phyloP scores from a whole-genome alignment of 2,888 invertebrate genomes.

The Drosophila histrio region DNA sequence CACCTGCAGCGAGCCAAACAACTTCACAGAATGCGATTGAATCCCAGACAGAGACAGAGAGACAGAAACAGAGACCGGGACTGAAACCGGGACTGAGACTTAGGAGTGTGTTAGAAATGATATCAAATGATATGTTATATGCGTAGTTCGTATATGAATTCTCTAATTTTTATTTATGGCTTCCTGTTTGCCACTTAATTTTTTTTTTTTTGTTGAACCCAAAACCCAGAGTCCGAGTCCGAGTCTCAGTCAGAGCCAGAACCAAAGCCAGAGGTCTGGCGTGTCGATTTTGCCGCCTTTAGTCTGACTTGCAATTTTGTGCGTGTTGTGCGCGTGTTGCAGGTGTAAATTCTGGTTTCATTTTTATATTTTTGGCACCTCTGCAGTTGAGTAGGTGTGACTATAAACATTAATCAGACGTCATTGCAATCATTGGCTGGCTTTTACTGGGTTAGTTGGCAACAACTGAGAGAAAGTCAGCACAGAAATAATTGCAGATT shows the following conservation, averaged over 20 bases:
- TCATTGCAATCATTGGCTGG: constrained; percentile 28
- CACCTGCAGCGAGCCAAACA: constrained; percentile 61
- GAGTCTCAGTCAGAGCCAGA: background rate
- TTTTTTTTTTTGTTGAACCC: constrained; percentile 4
- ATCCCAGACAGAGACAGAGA: constrained; percentile 1
- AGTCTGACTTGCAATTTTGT: constrained; percentile 68
- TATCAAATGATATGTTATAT: constrained; percentile 74
- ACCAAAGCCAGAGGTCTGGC: background rate
- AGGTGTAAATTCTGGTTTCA: constrained; percentile 63
- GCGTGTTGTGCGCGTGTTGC: constrained; percentile 53
- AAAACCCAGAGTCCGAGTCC: background rate
- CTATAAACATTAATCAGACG: constrained; percentile 72
- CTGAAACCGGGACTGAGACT: constrained; percentile 3
- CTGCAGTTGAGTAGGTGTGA: constrained; percentile 65
- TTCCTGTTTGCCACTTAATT: constrained; percentile 62
- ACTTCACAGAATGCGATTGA: constrained; percentile 6
- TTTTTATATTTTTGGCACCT: constrained; percentile 67
- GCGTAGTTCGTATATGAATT: constrained; percentile 39
- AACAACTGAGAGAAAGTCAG: constrained; percentile 41
- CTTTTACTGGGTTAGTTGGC: constrained; percentile 62
- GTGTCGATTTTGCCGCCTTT: constrained; percentile 22
- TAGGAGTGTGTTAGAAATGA: constrained; percentile 65
- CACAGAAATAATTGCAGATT: constrained; percentile 38
- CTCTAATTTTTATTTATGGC: constrained; percentile 78
- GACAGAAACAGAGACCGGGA: background rate